A percentile compares a stretch with the other conserved stretches of the same genome.
Conservation (phyloP, 2,797 vertebrate species). For the Tympanoctomys barrerae region DNA sequence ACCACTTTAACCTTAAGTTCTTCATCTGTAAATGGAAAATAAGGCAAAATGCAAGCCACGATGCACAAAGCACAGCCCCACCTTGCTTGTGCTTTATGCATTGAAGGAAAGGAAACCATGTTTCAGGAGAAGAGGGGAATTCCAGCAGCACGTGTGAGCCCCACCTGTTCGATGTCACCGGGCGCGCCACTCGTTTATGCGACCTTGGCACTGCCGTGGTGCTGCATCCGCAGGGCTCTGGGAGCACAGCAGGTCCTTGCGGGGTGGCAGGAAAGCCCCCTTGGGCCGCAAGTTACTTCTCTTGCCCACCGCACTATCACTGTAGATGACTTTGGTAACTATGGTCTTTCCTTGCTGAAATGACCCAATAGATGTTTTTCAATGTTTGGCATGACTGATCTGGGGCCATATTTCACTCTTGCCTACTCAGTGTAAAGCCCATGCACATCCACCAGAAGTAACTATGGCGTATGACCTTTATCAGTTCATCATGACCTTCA, state of each 20-base stretch:
- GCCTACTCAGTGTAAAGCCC: neutral
- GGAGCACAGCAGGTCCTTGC: neutral
- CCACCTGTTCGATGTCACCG: neutral
- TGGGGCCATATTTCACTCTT: neutral
- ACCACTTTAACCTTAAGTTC: neutral
- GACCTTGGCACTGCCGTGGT: neutral
- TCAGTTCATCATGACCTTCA: neutral
- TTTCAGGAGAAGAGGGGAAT: neutral
- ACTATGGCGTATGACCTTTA: neutral
- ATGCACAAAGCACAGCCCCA: neutral
- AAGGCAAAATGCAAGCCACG: neutral
- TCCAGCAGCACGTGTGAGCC: neutral
- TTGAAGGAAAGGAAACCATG: neutral
- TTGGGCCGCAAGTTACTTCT: neutral
- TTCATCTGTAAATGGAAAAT: slow-evolving; percentile 13
- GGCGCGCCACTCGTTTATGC: neutral
- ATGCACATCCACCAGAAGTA: neutral
- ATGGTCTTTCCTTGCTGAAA: neutral
- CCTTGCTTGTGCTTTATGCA: neutral
- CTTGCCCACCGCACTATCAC: too few relatives aligned
- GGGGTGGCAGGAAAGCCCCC: neutral
- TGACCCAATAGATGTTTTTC: neutral
- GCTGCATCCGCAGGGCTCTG: neutral
- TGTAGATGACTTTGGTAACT: neutral
- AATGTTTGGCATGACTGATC: neutral